Conservation (phyloP, 1,140 invertebrate species). For the Popillia japonica region DNA sequence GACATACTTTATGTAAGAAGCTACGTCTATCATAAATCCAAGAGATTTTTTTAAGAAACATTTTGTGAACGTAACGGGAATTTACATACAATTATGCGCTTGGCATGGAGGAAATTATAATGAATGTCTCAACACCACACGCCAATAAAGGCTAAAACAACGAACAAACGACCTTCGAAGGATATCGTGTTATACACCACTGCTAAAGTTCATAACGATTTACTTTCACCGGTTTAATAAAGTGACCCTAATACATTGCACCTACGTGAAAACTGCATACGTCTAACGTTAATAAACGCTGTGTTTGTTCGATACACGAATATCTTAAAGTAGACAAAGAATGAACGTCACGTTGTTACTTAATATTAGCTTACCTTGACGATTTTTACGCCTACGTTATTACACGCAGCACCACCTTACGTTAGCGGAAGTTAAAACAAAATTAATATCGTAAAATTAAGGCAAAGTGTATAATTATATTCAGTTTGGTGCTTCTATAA, state of each 20-base stretch:
- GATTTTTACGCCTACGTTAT: too few species aligned
- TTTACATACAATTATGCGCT: constrained; percentile 4
- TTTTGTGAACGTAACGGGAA: background rate
- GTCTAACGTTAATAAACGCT: background rate
- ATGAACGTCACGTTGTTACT: background rate
- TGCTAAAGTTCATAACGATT: constrained; percentile 3
- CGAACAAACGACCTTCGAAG: constrained; percentile 19
- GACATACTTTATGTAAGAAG: background rate
- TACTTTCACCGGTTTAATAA: constrained; percentile 23
- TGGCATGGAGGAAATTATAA: background rate
- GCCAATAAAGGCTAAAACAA: background rate
- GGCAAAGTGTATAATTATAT: too few species aligned
- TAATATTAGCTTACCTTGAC: background rate
- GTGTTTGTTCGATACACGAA: constrained; percentile 12
- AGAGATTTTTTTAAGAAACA: background rate
- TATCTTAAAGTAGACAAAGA: constrained; percentile 5
- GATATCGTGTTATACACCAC: background rate
- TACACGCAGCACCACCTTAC: too few species aligned
- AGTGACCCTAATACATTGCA: constrained; percentile 28
- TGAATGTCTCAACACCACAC: background rate
- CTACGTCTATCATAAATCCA: too few species aligned
- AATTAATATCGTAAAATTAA: too few species aligned
- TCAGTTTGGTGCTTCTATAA: too few species aligned
- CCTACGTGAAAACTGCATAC: constrained; percentile 26
- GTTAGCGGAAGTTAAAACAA: too few species aligned